phyloP scores from a whole-genome alignment of 2,888 invertebrate genomes.

The Volucella bombylans region DNA sequence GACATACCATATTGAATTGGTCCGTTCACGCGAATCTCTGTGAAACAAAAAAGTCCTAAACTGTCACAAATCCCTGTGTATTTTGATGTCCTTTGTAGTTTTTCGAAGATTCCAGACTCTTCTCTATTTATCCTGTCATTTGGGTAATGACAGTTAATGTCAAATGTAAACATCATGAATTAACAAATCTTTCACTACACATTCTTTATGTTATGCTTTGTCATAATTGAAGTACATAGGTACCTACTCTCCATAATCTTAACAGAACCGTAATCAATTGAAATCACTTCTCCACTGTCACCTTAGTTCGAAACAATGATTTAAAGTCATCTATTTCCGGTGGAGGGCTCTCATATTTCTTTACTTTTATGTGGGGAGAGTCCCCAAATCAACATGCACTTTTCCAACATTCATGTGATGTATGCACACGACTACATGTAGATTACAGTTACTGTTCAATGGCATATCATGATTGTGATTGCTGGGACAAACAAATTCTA shows the following conservation, averaged over 20 bases:
- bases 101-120: too few species aligned
- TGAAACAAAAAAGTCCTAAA: too few species aligned
- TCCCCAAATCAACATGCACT: neutral
- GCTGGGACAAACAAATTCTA: slow-evolving; percentile 1
- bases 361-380: neutral
- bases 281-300: neutral
- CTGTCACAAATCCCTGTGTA: too few species aligned
- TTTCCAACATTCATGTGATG: neutral
- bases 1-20: too few species aligned
- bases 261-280: neutral
- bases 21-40: too few species aligned
- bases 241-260: neutral
- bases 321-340: slow-evolving; percentile 19
- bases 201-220: too few species aligned
- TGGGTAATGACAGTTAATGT: too few species aligned
- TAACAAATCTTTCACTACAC: too few species aligned
- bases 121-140: too few species aligned
- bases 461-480: neutral
- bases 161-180: too few species aligned
- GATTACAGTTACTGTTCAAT: slow-evolving; percentile 12
- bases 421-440: slow-evolving; percentile 1
- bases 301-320: neutral
- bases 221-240: neutral
- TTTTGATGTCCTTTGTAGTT: too few species aligned
- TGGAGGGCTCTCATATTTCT: neutral